Base-by-base conservation (phyloP, 2,888 invertebrate species). In the Pantelozetes paolii region DNA sequence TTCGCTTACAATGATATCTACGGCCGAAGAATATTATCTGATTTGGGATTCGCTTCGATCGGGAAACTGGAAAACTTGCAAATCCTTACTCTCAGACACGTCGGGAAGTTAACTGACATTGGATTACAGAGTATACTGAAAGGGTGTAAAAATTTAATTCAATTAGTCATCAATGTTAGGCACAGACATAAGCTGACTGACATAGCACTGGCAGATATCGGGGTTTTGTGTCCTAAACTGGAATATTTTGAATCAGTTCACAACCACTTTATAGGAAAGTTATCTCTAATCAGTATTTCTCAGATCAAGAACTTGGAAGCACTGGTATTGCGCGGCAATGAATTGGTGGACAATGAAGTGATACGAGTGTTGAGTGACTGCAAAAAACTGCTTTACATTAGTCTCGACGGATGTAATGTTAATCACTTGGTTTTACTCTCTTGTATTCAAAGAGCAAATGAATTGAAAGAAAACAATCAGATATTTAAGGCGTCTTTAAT, bases 341-440 rank as follows among this genome's bases (percentile, higher is more conserved):
- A 67, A 48, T 20, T 36, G 11, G 30, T 73, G 13, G 73, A 73
- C 23, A 30, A 30, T 32, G 28, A 73, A 11, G 30, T 48, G n/a
- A 23, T 15, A 30, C 13, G 5, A 30, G 48, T 73, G 64, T 6
- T 73, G 1, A 64, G 32, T n/a, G 28, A 67, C 18, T 73, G 67
- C 45, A 64, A 26, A 23, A 28, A 67, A 23, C 28, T 73, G n/a
- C 32, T 64, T 30, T 2, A 20, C 20, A 20, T 73, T 23, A 69
- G 26, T 32, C 42, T 73, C 30, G 73, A 73, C 32, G 73, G 73
- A 18, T 73, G 73, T 73, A 64, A 67, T 42, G 64, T 73, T 20
- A 36, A 20, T 15, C 42, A 73, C 18, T 36, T 9, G 30, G 67
- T 67, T 20, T 32, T 73, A 1, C 13, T 18, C 8, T 8, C 73